phyloP scores from a whole-genome alignment of 2,797 vertebrate species.

The Phoebastria nigripes region DNA sequence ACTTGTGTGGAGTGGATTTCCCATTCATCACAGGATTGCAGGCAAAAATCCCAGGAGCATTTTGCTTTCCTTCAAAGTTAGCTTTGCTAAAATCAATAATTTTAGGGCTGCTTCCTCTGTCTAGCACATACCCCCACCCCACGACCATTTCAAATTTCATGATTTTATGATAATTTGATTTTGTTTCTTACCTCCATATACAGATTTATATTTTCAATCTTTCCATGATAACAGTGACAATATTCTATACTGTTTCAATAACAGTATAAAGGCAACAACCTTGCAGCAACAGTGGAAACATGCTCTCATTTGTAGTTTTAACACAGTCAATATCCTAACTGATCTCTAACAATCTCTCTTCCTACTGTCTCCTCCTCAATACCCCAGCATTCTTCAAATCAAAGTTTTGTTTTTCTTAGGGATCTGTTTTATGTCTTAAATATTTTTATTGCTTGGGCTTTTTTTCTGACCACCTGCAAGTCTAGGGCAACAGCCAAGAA shows the following conservation, averaged over 20 bases:
- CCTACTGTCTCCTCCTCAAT: background rate
- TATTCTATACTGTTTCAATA: background rate
- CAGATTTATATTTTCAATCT: background rate
- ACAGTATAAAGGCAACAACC: background rate
- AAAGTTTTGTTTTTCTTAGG: background rate
- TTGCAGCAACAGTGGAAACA: background rate
- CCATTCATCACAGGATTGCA: conserved; percentile 71
- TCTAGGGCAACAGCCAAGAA: background rate
- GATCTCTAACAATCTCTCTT: background rate
- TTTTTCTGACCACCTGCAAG: background rate
- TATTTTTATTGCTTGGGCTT: background rate
- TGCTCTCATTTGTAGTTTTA: background rate
- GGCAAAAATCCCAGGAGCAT: conserved; percentile 65
- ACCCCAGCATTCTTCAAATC: background rate
- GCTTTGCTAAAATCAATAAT: conserved; percentile 68
- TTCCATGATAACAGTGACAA: background rate
- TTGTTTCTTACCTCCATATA: background rate
- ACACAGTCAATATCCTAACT: background rate
- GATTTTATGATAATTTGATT: conserved; percentile 13
- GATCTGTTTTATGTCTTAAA: background rate
- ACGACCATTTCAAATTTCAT: conserved; percentile 2
- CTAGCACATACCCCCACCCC: background rate
- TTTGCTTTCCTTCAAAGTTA: conserved; percentile 70
- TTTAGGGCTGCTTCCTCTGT: conserved; percentile 39
- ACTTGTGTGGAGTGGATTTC: conserved; percentile 71